These are phyloP conservation scores for Drosophila tropicalis DNA, from an alignment of 1,140 invertebrate genomes.

Conservation along the genomic window DNA sequence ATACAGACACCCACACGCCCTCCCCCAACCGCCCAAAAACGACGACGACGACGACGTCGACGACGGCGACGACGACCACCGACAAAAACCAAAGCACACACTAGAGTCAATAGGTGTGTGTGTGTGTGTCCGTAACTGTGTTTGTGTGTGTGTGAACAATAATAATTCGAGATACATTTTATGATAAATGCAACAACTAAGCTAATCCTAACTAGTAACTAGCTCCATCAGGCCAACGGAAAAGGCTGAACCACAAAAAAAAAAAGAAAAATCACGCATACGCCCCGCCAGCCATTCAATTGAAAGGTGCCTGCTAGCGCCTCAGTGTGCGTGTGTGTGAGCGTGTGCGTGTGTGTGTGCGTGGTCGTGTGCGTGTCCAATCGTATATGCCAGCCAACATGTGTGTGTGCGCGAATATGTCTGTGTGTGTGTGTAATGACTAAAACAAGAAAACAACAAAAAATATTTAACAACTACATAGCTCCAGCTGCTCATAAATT, in stretches of 20 bases:
- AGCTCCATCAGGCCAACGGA: conserved; percentile 26
- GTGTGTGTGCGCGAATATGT: conserved; percentile 16
- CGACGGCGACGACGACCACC: conserved; percentile 11
- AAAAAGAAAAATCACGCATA: conserved; percentile 67
- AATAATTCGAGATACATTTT: conserved; percentile 48
- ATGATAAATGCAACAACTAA: conserved; percentile 43
- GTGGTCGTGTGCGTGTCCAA: conserved; percentile 5
- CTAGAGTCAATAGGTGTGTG: conserved; percentile 25
- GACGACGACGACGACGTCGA: not conserved
- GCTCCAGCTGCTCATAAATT: conserved; percentile 61
- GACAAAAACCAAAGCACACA: conserved; percentile 37
- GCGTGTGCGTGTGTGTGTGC: not conserved
- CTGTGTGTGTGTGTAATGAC: conserved; percentile 63
- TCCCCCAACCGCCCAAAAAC: conserved; percentile 10
- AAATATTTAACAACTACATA: conserved; percentile 43
- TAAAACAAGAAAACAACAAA: conserved; percentile 78
- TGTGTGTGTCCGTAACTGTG: conserved; percentile 34
- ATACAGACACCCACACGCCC: conserved; percentile 43
- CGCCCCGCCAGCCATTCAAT: conserved; percentile 55
- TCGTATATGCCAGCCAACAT: conserved; percentile 12
- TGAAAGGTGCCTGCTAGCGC: conserved; percentile 5
- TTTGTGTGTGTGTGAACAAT: conserved; percentile 51
- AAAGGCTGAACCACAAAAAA: conserved; percentile 12
- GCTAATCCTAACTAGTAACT: conserved; percentile 40
- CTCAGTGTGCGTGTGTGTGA: not conserved